A percentile compares a stretch with the other conserved stretches of the same genome.
phyloP scores from a whole-genome alignment of 2,888 invertebrate species.

The Caenorhabditis drosophilae region DNA sequence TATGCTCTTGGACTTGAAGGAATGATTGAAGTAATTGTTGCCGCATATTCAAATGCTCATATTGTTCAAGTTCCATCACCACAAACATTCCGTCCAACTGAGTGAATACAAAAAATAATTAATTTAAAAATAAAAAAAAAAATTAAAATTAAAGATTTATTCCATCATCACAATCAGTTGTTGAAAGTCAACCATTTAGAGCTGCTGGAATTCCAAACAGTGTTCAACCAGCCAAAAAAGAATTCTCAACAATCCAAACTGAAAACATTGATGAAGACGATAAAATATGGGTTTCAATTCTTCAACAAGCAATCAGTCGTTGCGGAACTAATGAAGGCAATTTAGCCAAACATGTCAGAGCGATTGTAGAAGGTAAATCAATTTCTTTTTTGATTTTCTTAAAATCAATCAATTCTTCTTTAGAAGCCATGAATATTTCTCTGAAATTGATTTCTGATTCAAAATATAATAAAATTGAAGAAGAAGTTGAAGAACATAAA shows the following conservation, averaged over 20 bases:
- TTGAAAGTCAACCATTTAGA: slow-evolving; percentile 40
- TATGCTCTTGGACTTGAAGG: slow-evolving; percentile 55
- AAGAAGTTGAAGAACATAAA: slow-evolving; percentile 53
- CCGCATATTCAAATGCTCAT: slow-evolving; percentile 65
- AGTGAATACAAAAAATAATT: slow-evolving; percentile 13
- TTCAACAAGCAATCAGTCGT: slow-evolving; percentile 56
- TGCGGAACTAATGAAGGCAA: slow-evolving; percentile 58
- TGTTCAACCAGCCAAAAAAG: slow-evolving; percentile 46
- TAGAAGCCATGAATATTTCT: slow-evolving; percentile 67
- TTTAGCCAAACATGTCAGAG: slow-evolving; percentile 54
- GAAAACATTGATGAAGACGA: slow-evolving; percentile 45
- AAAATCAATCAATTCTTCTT: no score
- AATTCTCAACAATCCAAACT: slow-evolving; percentile 25
- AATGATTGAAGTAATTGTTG: slow-evolving; percentile 68
- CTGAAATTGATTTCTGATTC: slow-evolving; percentile 65
- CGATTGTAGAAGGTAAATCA: slow-evolving; percentile 65
- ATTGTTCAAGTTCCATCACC: slow-evolving; percentile 64
- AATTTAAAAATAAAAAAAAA: not conserved
- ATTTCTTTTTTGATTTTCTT: no score
- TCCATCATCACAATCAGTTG: slow-evolving; percentile 11
- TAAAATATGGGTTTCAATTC: slow-evolving; percentile 62
- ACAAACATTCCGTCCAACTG: slow-evolving; percentile 31
- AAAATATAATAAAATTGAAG: slow-evolving; percentile 66
- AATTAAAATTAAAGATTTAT: slow-evolving; percentile 26
- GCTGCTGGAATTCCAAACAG: slow-evolving; percentile 52